Evolutionary conservation across 2,113 vertebrate genomes (phyloP).

Genomic region (Tupaia tana): DNA sequence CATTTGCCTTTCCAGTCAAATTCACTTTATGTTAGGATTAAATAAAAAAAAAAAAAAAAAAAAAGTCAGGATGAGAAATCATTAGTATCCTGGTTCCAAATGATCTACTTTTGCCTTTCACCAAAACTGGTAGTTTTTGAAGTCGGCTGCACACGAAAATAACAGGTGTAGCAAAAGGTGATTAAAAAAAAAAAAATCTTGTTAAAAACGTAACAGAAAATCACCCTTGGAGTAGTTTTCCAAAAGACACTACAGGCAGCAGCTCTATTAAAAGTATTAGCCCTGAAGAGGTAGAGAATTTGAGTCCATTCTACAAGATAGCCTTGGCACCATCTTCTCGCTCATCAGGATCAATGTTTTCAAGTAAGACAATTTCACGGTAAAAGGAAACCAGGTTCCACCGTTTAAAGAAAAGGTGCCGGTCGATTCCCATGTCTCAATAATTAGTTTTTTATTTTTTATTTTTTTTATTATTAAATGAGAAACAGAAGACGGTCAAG

Average conservation of each 20-base stretch:
- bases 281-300: constrained; percentile 89
- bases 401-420: constrained; percentile 70
- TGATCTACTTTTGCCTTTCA: constrained; percentile 77
- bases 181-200: constrained; percentile 64
- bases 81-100: constrained; percentile 77
- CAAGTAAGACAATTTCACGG: constrained; percentile 82
- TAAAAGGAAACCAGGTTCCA: constrained; percentile 81
- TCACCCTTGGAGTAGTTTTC: constrained; percentile 79
- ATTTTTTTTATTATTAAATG: constrained; percentile 63
- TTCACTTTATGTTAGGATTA: constrained; percentile 81
- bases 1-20: constrained; percentile 83
- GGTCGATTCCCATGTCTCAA: constrained; percentile 57
- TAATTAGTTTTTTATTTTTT: constrained; percentile 50
- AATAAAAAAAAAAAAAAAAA: constrained; percentile 34
- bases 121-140: constrained; percentile 70
- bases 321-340: constrained; percentile 86
- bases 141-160: constrained; percentile 83
- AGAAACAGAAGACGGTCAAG: constrained; percentile 80
- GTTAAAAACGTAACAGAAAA: constrained; percentile 70
- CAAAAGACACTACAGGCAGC: constrained; percentile 81
- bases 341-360: constrained; percentile 80
- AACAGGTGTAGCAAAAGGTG: constrained; percentile 77
- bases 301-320: constrained; percentile 79
- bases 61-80: constrained; percentile 74
- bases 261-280: constrained; percentile 84